Evolutionary conservation across 2,888 invertebrate genomes (phyloP).

Genomic region (Athrips mouffetella): DNA sequence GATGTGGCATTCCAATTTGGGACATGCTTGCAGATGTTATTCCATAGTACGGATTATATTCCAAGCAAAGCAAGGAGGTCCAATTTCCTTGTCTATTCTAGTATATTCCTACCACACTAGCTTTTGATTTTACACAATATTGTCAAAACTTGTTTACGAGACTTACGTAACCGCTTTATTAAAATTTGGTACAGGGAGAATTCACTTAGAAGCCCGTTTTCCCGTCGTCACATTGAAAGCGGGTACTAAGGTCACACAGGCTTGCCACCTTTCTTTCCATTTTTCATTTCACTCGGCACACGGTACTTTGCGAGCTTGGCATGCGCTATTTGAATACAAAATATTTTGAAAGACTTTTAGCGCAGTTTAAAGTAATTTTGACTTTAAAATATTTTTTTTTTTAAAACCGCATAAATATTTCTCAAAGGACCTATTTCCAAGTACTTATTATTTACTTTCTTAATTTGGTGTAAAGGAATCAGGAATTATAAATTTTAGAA

Average conservation of each 20-base stretch:
- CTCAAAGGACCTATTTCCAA: background rate
- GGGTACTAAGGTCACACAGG: slow-evolving; percentile 19
- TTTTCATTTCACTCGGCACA: slow-evolving; percentile 25
- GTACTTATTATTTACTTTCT: too few relatives aligned
- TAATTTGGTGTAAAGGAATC: too few relatives aligned
- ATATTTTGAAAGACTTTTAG: slow-evolving; percentile 18
- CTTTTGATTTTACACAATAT: too few relatives aligned
- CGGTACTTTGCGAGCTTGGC: slow-evolving; percentile 22
- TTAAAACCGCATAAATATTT: too few relatives aligned
- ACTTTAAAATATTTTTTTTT: background rate
- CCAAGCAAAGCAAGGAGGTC: too few relatives aligned
- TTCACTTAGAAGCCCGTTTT: background rate
- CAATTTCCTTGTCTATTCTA: too few relatives aligned
- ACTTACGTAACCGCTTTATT: background rate
- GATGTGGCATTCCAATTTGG: too few relatives aligned
- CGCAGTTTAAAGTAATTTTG: background rate
- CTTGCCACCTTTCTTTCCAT: slow-evolving; percentile 27
- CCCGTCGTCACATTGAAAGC: slow-evolving; percentile 18
- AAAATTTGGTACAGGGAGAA: background rate
- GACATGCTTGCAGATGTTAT: too few relatives aligned
- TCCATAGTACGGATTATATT: too few relatives aligned
- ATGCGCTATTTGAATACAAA: slow-evolving; percentile 25
- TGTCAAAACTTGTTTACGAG: background rate
- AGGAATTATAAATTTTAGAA: too few relatives aligned
- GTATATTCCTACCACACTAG: too few relatives aligned